Conservation (phyloP, 1,140 invertebrate genomes). For the Chrysomallon squamiferum region DNA sequence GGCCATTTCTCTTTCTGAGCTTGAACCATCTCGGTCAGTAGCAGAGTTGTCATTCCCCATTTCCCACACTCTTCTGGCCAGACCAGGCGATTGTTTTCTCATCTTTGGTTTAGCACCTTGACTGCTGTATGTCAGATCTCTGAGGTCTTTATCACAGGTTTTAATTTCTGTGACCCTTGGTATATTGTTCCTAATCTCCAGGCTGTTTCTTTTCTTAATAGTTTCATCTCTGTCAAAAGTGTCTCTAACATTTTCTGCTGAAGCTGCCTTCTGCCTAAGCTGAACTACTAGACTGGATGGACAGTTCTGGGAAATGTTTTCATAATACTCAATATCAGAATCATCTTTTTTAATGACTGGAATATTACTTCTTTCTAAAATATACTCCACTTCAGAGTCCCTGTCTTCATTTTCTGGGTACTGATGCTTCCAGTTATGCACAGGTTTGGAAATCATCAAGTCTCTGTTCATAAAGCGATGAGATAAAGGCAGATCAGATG, state of each 20-base stretch:
- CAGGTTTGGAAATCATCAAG: conserved; percentile 14
- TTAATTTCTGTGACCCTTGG: conserved; percentile 55
- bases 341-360: conserved; percentile 3
- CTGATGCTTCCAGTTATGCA: conserved; percentile 13
- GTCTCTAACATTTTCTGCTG: conserved; percentile 5
- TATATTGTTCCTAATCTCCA: conserved; percentile 62
- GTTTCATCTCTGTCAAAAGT: conserved; percentile 13
- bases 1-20: conserved; percentile 32
- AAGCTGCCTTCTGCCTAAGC: background rate
- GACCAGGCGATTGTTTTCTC: conserved; percentile 58
- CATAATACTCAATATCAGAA: background rate
- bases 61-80: conserved; percentile 54
- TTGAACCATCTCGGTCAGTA: conserved; percentile 30
- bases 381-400: conserved; percentile 10
- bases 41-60: conserved; percentile 7
- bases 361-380: background rate
- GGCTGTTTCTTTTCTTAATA: conserved; percentile 52
- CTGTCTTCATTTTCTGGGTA: conserved; percentile 12
- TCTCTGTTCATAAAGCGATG: conserved; percentile 33
- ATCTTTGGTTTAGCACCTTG: conserved; percentile 55
- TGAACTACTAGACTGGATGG: background rate
- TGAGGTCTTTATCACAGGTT: conserved; percentile 50
- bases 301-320: background rate
- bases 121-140: conserved; percentile 27
- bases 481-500: conserved; percentile 33